These are phyloP conservation scores for Punctoribates punctum DNA, from an alignment of 2,888 invertebrate genomes.

Conservation along the genomic window DNA sequence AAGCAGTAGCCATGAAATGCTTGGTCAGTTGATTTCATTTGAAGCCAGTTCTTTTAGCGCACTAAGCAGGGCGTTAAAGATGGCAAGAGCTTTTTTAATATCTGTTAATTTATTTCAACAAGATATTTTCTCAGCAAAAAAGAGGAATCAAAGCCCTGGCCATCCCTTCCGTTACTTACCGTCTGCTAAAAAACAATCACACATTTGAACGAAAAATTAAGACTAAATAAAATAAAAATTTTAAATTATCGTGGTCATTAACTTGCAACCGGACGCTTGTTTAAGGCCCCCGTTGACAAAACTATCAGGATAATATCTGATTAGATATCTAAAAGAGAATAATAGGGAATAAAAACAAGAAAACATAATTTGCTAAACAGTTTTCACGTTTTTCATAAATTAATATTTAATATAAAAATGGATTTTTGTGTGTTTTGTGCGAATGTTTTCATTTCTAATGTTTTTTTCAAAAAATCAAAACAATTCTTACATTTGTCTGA, in stretches of 20 bases:
- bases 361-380: constrained; percentile 23
- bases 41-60: neutral
- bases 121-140: too few relatives aligned
- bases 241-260: neutral
- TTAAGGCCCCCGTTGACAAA: constrained; percentile 31
- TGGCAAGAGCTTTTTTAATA: too few relatives aligned
- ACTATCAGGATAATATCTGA: neutral
- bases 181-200: neutral
- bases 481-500: neutral
- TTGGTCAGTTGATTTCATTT: neutral
- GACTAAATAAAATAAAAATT: neutral
- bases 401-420: neutral
- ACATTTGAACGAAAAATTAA: neutral
- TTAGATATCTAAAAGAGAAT: constrained; percentile 31
- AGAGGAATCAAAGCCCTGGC: neutral
- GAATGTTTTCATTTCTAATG: too few relatives aligned
- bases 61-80: too few relatives aligned
- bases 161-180: neutral
- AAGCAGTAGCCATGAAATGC: neutral
- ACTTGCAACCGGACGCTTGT: constrained; percentile 38
- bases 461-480: neutral
- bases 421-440: too few relatives aligned
- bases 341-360: constrained; percentile 21
- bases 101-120: too few relatives aligned
- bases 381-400: neutral